These are phyloP conservation scores for Propithecus deckenii DNA, from an alignment of 2,797 vertebrate species.

Conservation along the genomic window DNA sequence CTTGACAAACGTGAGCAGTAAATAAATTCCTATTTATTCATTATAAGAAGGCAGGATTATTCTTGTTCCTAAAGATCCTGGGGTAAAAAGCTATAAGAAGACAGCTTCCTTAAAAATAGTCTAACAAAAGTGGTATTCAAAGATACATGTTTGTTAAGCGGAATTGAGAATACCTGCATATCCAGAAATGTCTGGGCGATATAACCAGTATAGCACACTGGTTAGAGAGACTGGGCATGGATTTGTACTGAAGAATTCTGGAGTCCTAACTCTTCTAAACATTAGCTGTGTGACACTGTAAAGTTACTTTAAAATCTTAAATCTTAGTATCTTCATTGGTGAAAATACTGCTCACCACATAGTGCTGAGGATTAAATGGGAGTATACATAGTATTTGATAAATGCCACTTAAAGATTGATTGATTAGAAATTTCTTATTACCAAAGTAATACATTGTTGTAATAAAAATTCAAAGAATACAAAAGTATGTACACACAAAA, in stretches of 20 bases:
- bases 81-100: neutral
- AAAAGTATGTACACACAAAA: neutral
- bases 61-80: constrained; percentile 17
- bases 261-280: neutral
- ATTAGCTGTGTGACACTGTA: neutral
- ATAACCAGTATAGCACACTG: neutral
- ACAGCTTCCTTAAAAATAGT: neutral
- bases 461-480: constrained; percentile 34
- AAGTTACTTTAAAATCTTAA: constrained; percentile 16
- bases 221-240: neutral
- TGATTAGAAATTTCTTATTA: neutral
- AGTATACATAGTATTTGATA: neutral
- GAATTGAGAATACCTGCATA: neutral
- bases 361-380: neutral
- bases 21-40: neutral
- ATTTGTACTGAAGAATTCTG: neutral
- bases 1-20: neutral
- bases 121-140: neutral
- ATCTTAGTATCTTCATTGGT: neutral
- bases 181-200: neutral
- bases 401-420: neutral
- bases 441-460: neutral
- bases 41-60: constrained; percentile 17
- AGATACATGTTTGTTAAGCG: neutral
- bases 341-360: neutral